Conservation (phyloP, 2,113 vertebrate genomes). For the Pseudopodoces humilis region DNA sequence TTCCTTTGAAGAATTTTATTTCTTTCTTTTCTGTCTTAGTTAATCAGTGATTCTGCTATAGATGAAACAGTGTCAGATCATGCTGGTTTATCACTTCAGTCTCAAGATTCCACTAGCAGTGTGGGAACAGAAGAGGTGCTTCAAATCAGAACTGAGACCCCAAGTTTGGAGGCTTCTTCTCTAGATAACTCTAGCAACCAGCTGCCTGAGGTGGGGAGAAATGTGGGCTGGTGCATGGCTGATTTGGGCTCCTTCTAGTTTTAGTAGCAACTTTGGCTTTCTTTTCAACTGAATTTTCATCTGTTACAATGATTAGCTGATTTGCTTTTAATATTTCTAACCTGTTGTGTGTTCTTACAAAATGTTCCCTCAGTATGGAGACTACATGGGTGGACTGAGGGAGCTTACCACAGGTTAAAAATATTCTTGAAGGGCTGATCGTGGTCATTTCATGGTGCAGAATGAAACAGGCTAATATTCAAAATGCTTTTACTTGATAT, state of each 20-base stretch:
- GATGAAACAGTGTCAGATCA: conserved; percentile 87
- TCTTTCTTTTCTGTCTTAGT: conserved; percentile 68
- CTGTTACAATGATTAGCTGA: conserved; percentile 70
- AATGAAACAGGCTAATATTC: conserved; percentile 48
- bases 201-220: conserved; percentile 99
- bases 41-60: conserved; percentile 86
- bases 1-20: background rate
- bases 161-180: conserved; percentile 87
- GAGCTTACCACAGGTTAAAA: conserved; percentile 78
- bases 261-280: conserved; percentile 40
- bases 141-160: conserved; percentile 85
- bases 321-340: conserved; percentile 80
- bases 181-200: conserved; percentile 95
- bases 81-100: conserved; percentile 87
- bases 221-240: conserved; percentile 87
- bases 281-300: conserved; percentile 63
- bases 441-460: conserved; percentile 63
- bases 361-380: background rate
- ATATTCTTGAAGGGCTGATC: conserved; percentile 65
- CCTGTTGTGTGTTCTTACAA: conserved; percentile 66
- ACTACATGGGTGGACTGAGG: background rate
- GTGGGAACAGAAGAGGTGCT: conserved; percentile 85
- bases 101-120: conserved; percentile 90
- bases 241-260: conserved; percentile 85
- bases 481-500: conserved; percentile 59